These are phyloP conservation scores for Netelia fuscicornis DNA, from an alignment of 2,888 invertebrate species.

Conservation along the genomic window DNA sequence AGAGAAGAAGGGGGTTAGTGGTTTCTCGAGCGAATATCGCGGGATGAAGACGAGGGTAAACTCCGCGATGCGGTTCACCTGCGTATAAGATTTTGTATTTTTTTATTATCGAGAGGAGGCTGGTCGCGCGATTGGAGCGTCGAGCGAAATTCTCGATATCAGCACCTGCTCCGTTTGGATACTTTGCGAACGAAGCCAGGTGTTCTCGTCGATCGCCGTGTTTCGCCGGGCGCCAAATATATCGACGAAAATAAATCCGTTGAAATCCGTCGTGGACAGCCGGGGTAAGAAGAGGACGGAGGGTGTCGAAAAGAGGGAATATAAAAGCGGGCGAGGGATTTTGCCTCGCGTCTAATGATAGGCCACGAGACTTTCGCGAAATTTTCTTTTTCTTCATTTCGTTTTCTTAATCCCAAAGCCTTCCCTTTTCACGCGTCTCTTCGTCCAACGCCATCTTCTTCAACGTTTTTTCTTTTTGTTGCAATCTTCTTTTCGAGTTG, in stretches of 20 bases:
- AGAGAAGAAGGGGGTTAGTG: constrained; percentile 25
- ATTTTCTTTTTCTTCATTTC: constrained; percentile 32
- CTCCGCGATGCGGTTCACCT: constrained; percentile 55
- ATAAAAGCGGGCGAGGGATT: not conserved
- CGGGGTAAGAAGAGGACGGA: not conserved
- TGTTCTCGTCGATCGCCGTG: constrained; percentile 9
- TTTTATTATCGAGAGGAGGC: constrained; percentile 3
- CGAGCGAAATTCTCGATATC: constrained; percentile 39
- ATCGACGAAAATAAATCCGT: constrained; percentile 62
- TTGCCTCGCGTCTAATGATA: constrained; percentile 63
- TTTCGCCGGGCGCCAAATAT: constrained; percentile 18
- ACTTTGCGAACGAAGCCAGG: constrained; percentile 37
- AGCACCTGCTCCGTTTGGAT: constrained; percentile 40
- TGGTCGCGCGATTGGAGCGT: constrained; percentile 20
- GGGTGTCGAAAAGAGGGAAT: not conserved
- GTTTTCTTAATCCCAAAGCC: constrained; percentile 35
- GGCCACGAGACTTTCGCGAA: constrained; percentile 48
- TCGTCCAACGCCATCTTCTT: not conserved
- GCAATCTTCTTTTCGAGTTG: not conserved
- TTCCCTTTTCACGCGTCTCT: constrained; percentile 45
- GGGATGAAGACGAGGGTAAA: constrained; percentile 41
- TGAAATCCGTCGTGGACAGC: constrained; percentile 36
- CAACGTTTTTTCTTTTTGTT: not conserved
- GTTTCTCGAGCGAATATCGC: constrained; percentile 55
- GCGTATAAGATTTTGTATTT: constrained; percentile 42